These are phyloP conservation scores for Haplotaxodon microlepis DNA, from an alignment of 2,113 vertebrate genomes.

Conservation along the genomic window DNA sequence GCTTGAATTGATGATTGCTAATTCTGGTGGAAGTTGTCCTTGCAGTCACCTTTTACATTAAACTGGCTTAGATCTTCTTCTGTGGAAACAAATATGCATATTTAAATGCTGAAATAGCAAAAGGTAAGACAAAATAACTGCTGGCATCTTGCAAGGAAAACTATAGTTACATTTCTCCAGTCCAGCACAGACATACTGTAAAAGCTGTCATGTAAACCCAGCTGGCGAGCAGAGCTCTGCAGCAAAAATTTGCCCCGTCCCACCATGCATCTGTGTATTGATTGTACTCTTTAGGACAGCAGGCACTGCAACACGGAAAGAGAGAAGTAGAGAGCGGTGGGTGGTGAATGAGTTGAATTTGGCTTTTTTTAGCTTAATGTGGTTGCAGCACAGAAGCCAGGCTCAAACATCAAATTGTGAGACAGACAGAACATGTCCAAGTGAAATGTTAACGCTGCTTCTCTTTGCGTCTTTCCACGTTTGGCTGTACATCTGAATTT, in stretches of 20 bases:
- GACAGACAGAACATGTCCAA: not conserved
- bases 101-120: not conserved
- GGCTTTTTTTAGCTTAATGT: slow-evolving; percentile 8
- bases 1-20: not conserved
- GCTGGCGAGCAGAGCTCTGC: slow-evolving; percentile 21
- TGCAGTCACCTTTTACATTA: not conserved
- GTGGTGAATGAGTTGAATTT: slow-evolving; percentile 29
- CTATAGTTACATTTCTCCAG: not conserved
- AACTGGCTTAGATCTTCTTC: not conserved
- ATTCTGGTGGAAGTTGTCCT: slow-evolving; percentile 3
- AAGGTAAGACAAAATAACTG: not conserved
- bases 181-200: not conserved
- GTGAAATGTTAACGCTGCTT: not conserved
- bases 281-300: slow-evolving; percentile 44
- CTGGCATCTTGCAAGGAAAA: not conserved
- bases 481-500: not conserved
- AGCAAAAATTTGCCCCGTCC: slow-evolving; percentile 32
- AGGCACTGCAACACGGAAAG: slow-evolving; percentile 10
- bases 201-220: not conserved
- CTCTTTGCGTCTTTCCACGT: not conserved
- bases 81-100: not conserved
- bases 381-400: not conserved
- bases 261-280: slow-evolving; percentile 49
- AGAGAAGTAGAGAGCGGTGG: slow-evolving; percentile 25
- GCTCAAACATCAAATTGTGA: not conserved